Base-by-base conservation (phyloP, 2,888 invertebrate species). In the Allacma fusca region DNA sequence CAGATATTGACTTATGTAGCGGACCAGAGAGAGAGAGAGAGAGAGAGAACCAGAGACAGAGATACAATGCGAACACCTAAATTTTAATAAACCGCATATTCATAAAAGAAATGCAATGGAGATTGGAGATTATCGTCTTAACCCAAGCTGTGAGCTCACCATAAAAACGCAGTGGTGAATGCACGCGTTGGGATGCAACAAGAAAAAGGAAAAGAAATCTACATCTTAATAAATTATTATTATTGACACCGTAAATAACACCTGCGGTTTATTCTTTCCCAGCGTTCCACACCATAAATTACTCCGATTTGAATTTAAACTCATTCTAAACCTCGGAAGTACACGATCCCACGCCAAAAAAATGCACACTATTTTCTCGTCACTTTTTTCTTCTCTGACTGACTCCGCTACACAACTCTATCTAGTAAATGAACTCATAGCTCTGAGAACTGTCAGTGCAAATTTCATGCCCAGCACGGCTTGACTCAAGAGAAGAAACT, bases 181-280 rank as follows among this genome's bases (percentile, higher is more conserved):
- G n/a, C 50, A 50, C 16, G 50, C 50, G 16, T 16, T n/a, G 16
- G 50, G 9, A 50, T 50, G 19, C 50, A 50, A 50, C 50, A 50
- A 50, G 19, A 50, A 50, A 13, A 13, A 19, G 5, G 50, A n/a
- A 13, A 19, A n/a, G 50, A n/a, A 62, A 62, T 62, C 62, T 62
- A 62, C 26, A 24, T 62, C 62, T 62, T 62, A 62, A 62, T 24
- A 62, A 62, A 62, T 62, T 21, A 62, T 62, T 62, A 62, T 23
- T 62, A 62, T 62, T 62, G 62, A 62, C 62, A 62, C 62, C 62
- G 24, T 21, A 62, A 24, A 62, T 62, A 62, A 62, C 62, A 62
- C 24, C 62, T 62, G 62, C 24, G 62, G 62, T 62, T 62, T 62
- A 4, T 5, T 62, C 26, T 62, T 62, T 62, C 24, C 13, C 62